A percentile compares a stretch with the other conserved stretches of the same genome.
Conservation (phyloP, 1,140 invertebrate genomes). For the Mamestra configurata region DNA sequence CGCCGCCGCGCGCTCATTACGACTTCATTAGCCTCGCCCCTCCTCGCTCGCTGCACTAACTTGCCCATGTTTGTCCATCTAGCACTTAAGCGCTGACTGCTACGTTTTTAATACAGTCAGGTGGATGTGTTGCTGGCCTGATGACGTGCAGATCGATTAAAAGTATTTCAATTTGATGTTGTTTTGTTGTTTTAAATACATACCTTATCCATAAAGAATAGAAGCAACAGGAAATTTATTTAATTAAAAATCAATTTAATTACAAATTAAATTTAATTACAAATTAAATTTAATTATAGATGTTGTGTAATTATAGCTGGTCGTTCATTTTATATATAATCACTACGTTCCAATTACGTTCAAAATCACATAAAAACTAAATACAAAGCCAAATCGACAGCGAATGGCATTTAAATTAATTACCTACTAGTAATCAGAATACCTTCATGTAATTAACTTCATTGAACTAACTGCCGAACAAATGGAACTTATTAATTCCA, state of each 20-base stretch:
- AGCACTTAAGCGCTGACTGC: background rate
- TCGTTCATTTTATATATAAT: background rate
- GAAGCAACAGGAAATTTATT: too few species aligned
- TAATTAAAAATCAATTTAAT: too few species aligned
- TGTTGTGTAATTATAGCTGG: too few species aligned
- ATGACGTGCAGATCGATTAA: too few species aligned
- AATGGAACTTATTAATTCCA: too few species aligned
- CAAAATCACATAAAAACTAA: background rate
- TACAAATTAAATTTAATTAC: too few species aligned
- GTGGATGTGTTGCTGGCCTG: background rate
- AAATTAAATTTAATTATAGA: too few species aligned
- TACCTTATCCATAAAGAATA: too few species aligned
- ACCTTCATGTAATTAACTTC: background rate
- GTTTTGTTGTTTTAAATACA: too few species aligned
- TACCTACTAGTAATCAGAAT: background rate
- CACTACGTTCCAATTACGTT: background rate
- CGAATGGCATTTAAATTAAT: background rate
- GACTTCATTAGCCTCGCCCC: conserved; percentile 39
- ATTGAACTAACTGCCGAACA: background rate
- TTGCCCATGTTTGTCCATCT: background rate
- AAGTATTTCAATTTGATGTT: too few species aligned
- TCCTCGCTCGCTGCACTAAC: background rate
- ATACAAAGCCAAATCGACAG: background rate
- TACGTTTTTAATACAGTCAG: background rate
- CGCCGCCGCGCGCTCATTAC: conserved; percentile 38